These are phyloP conservation scores for Heliopora coerulea DNA, from an alignment of 92 coral and sea anemone species.

Conservation along the genomic window DNA sequence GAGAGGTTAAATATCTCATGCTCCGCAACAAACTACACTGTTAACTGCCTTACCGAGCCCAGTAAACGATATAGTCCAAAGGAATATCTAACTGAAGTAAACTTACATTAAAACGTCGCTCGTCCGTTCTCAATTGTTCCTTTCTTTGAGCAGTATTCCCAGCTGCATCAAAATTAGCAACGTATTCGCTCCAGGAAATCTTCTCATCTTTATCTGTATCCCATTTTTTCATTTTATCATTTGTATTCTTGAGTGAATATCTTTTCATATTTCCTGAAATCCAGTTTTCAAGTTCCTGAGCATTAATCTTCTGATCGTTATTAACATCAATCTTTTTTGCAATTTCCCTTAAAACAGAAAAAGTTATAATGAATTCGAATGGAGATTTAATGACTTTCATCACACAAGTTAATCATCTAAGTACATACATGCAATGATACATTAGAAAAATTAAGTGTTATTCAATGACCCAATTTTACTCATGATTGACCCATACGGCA, in stretches of 20 bases:
- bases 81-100: too few species aligned
- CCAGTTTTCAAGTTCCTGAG: constrained; percentile 34
- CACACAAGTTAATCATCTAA: too few species aligned
- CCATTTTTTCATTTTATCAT: constrained; percentile 78
- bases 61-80: too few species aligned
- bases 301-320: constrained; percentile 13
- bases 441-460: too few species aligned
- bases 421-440: too few species aligned
- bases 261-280: constrained; percentile 42
- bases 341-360: constrained; percentile 9
- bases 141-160: constrained; percentile 13
- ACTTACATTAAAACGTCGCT: constrained; percentile 32
- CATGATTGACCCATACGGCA: too few species aligned
- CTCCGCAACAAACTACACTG: too few species aligned
- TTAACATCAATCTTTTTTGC: constrained; percentile 29
- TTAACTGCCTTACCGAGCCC: too few species aligned
- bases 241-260: constrained; percentile 24
- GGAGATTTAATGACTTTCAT: too few species aligned
- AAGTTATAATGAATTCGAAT: neutral
- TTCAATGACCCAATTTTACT: too few species aligned
- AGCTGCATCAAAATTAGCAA: constrained; percentile 56
- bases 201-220: constrained; percentile 88
- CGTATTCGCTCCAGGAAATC: constrained; percentile 81
- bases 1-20: too few species aligned
- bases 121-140: constrained; percentile 8